phyloP scores from a whole-genome alignment of 2,113 vertebrate species.

The human (Homo sapiens) region GRCh38 chr11:111828501-111829000 shows the following conservation, averaged over 20 bases:
- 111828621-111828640: not conserved
- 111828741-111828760: not conserved
- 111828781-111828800: conserved; percentile 19
- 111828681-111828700: not conserved
- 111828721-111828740: not conserved
- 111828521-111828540: not conserved
- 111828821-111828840: conserved; percentile 12
- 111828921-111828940: conserved; percentile 29
- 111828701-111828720: not conserved
- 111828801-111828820: not conserved
- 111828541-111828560: not conserved
- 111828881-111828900: not conserved
- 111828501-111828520: not conserved
- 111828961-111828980: conserved; percentile 13
- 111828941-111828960: not conserved
- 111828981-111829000: conserved; percentile 3
- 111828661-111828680: not conserved
- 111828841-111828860: not conserved
- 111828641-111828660: not conserved
- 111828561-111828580: conserved; percentile 5
- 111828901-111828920: not conserved
- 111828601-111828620: not conserved
- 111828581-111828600: not conserved
- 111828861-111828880: not conserved
- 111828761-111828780: not conserved